Conservation (phyloP, 2,888 invertebrate species). For the Malthinus seriepunctatus region DNA sequence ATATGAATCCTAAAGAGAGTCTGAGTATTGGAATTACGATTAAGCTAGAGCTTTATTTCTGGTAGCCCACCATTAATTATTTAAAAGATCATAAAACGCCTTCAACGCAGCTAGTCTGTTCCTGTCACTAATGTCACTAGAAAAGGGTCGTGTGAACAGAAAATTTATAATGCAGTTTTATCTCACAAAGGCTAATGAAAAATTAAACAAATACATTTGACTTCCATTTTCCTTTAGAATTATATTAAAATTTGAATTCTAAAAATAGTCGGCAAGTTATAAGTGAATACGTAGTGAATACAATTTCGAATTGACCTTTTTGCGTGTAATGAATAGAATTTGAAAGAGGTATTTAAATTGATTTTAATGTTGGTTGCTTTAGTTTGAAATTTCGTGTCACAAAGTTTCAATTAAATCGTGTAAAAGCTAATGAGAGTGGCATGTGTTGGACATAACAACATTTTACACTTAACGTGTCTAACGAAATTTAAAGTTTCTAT, state of each 20-base stretch:
- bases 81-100: constrained; percentile 32
- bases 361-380: constrained; percentile 39
- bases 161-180: constrained; percentile 21
- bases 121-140: constrained; percentile 23
- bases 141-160: constrained; percentile 16
- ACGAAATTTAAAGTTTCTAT: constrained; percentile 44
- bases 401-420: constrained; percentile 49
- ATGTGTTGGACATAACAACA: constrained; percentile 47
- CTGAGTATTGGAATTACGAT: constrained; percentile 29
- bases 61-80: constrained; percentile 33
- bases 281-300: too few species aligned
- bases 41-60: constrained; percentile 35
- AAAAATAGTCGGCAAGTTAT: too few species aligned
- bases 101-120: constrained; percentile 20
- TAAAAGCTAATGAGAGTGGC: constrained; percentile 44
- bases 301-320: too few species aligned
- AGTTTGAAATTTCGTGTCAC: constrained; percentile 47
- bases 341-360: constrained; percentile 35
- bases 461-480: constrained; percentile 51
- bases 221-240: too few species aligned
- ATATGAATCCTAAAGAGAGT: constrained; percentile 32
- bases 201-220: not conserved
- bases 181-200: constrained; percentile 6
- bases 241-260: too few species aligned
- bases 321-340: not conserved